Evolutionary conservation across 2,888 invertebrate genomes (phyloP).

Genomic region (Drosophila peninsularis): DNA sequence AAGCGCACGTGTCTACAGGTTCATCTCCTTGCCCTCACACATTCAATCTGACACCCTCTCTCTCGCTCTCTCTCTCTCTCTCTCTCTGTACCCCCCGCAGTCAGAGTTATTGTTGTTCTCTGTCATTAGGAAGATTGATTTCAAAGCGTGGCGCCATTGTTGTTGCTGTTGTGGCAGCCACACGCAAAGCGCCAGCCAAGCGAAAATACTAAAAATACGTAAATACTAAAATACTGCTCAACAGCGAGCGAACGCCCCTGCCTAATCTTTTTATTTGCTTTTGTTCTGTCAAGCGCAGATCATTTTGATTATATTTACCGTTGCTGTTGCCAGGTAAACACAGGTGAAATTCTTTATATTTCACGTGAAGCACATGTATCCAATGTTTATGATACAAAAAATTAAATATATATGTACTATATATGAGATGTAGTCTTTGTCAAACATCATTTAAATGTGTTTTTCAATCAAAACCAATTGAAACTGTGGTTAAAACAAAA

Average conservation of each 20-base stretch:
- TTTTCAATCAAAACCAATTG: background rate
- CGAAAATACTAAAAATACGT: constrained; percentile 32
- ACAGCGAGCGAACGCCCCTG: background rate
- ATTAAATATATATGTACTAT: background rate
- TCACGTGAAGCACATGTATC: constrained; percentile 5
- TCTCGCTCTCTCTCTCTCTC: background rate
- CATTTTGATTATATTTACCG: constrained; percentile 59
- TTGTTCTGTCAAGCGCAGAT: constrained; percentile 46
- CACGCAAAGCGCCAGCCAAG: constrained; percentile 33
- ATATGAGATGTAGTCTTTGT: background rate
- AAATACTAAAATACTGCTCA: constrained; percentile 14
- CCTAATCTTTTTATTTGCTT: constrained; percentile 11
- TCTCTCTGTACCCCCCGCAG: background rate
- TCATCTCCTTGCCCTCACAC: constrained; percentile 1
- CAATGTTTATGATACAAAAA: constrained; percentile 6
- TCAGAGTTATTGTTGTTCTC: constrained; percentile 39
- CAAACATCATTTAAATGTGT: background rate
- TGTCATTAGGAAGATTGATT: constrained; percentile 80
- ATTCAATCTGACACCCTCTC: background rate
- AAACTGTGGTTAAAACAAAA: background rate
- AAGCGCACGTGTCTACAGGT: constrained; percentile 70
- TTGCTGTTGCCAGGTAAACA: constrained; percentile 30
- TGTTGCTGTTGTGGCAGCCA: constrained; percentile 31
- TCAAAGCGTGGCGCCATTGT: constrained; percentile 67
- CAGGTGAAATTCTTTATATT: constrained; percentile 35